A percentile compares a stretch with the other conserved stretches of the same genome.
Evolutionary conservation across 2,797 vertebrate species (phyloP).

Genomic region (Microchirus variegatus): DNA sequence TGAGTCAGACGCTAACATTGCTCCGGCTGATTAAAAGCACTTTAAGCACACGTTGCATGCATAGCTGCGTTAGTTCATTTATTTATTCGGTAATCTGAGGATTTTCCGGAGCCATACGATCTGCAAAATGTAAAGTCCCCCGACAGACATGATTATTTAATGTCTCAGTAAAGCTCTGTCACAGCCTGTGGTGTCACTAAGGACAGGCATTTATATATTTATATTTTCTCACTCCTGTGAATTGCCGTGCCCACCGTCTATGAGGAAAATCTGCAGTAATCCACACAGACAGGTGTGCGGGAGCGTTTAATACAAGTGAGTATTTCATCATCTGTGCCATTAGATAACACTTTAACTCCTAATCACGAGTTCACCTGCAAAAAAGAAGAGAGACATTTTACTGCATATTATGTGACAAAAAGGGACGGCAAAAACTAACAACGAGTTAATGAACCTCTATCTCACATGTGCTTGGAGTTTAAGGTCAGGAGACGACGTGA

Average conservation of each 20-base stretch:
- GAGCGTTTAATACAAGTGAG: conserved; percentile 56
- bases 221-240: conserved; percentile 49
- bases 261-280: conserved; percentile 64
- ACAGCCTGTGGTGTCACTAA: conserved; percentile 4
- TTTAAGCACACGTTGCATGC: neutral
- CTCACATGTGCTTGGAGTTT: too few relatives aligned
- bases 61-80: conserved; percentile 3
- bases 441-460: neutral
- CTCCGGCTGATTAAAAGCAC: too few relatives aligned
- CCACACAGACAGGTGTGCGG: conserved; percentile 46
- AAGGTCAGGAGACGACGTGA: conserved; percentile 1
- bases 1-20: too few relatives aligned
- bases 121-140: conserved; percentile 7
- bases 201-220: conserved; percentile 28
- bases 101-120: neutral
- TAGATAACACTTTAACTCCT: conserved; percentile 63
- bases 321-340: conserved; percentile 57
- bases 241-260: conserved; percentile 27
- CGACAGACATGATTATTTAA: conserved; percentile 14
- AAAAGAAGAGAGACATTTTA: conserved; percentile 34
- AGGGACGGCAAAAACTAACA: neutral
- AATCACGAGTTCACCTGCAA: conserved; percentile 1
- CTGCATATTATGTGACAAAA: conserved; percentile 7
- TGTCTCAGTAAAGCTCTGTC: neutral
- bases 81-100: neutral